phyloP scores from a whole-genome alignment of 2,113 vertebrate genomes.

The Corynorhinus townsendii region DNA sequence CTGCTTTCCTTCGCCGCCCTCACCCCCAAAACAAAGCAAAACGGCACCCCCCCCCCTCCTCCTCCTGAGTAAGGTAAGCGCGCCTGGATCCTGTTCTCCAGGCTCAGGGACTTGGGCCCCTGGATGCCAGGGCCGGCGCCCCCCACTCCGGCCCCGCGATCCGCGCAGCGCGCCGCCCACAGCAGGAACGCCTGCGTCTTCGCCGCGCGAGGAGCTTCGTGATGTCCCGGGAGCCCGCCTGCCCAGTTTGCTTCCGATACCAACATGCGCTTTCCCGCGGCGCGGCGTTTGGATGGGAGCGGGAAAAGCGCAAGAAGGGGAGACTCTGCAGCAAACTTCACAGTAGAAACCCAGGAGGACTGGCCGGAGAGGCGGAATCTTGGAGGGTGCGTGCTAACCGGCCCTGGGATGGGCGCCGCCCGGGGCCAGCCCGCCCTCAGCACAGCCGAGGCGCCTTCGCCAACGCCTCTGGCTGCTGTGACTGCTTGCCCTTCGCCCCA shows the following conservation, averaged over 20 bases:
- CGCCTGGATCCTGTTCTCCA: background rate
- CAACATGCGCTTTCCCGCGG: too few relatives aligned
- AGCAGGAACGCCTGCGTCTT: fast-evolving
- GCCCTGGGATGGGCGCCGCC: background rate
- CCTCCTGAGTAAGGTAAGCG: background rate
- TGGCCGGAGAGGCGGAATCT: background rate
- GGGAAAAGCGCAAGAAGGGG: background rate
- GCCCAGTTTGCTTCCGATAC: background rate
- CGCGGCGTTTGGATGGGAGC: background rate
- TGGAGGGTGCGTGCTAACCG: background rate
- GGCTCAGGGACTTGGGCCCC: background rate
- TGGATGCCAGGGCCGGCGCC: background rate
- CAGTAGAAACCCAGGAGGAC: background rate
- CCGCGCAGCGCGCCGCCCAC: fast-evolving
- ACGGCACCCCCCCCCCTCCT: fast-evolving
- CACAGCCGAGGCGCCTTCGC: fast-evolving
- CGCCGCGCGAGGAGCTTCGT: fast-evolving
- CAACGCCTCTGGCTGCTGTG: background rate
- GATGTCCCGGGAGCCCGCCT: fast-evolving
- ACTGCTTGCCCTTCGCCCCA: background rate
- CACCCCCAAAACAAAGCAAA: background rate
- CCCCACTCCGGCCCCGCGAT: fast-evolving
- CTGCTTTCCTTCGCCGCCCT: background rate
- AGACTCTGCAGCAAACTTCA: background rate
- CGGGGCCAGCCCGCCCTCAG: fast-evolving